Evolutionary conservation across 2,888 invertebrate species (phyloP), one percentile per base, ranked within the genome.

Genomic region (Hypolimnas misippus): DNA sequence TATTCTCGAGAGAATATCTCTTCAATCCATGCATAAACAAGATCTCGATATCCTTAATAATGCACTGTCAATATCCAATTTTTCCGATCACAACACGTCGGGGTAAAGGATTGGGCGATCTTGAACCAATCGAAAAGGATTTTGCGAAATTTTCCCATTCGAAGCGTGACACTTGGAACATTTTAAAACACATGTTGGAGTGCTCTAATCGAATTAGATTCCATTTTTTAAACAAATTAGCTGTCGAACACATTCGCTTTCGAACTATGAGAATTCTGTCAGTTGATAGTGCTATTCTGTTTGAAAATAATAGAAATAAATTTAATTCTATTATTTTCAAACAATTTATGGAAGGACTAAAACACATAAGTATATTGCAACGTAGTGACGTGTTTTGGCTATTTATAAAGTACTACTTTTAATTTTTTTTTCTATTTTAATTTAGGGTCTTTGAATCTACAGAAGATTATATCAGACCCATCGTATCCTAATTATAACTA

Each of bases 21-120:
- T 29, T 49, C 14, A 29, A 49, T 49, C 19, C n/a, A 49, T 29
- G 6, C 29, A 14, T 49, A 49, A 29, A 49, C 29, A 49, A 49
- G 25, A n/a, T 49, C 14, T 14, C 3, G 25, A 29, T 49, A 16
- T n/a, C 14, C 7, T 14, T 29, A 49, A 49, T 29, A 29, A 49
- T 29, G 29, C 29, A 49, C 49, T 14, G 49, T 65, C 59, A 62
- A 57, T 57, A 58, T 55, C 40, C 56, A 38, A 53, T 65, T 62
- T 62, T 62, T 56, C 40, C 25, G 51, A 55, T 62, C 58, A 56
- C 56, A 31, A 38, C 33, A 65, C 59, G 51, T 31, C 21, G 25
- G 42, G 21, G 12, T 25, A 62, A 62, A 59, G n/a, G 62, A 63
- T 59, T 55, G 63, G 50, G 40, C 40, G 46, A 64, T 64, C 57